phyloP scores from a whole-genome alignment of 1,140 invertebrate species.

The Propsilocerus akamusi region DNA sequence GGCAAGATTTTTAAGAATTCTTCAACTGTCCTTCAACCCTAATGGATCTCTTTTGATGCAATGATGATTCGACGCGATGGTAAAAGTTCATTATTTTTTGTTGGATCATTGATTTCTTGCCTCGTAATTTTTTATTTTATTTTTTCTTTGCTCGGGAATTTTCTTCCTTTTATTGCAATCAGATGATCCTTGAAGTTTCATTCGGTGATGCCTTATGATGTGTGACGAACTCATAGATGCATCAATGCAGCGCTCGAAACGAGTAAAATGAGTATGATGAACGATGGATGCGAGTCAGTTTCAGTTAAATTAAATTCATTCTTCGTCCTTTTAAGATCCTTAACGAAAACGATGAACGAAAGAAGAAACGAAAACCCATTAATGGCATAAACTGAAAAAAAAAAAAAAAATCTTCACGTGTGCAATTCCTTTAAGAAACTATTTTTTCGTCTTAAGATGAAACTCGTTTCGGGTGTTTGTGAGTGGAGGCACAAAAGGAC shows the following conservation, averaged over 20 bases:
- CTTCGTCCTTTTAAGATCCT: background rate
- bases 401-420: background rate
- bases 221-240: too few relatives aligned
- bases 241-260: background rate
- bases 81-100: background rate
- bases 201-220: too few relatives aligned
- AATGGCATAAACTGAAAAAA: background rate
- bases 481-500: background rate
- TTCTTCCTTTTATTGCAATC: background rate
- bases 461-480: background rate
- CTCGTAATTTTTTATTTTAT: background rate
- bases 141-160: background rate
- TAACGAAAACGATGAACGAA: background rate
- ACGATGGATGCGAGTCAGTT: background rate
- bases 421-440: background rate
- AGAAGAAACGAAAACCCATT: background rate
- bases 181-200: conserved; percentile 3
- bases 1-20: too few relatives aligned
- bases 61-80: background rate
- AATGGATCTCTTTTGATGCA: background rate
- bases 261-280: conserved; percentile 3
- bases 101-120: conserved; percentile 1
- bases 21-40: conserved; percentile 1
- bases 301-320: background rate
- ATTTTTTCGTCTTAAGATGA: background rate